Percentiles rank a stretch among this genome's conserved stretches.
Evolutionary conservation across 2,888 invertebrate genomes (phyloP).

Genomic region (Calameuta filiformis): DNA sequence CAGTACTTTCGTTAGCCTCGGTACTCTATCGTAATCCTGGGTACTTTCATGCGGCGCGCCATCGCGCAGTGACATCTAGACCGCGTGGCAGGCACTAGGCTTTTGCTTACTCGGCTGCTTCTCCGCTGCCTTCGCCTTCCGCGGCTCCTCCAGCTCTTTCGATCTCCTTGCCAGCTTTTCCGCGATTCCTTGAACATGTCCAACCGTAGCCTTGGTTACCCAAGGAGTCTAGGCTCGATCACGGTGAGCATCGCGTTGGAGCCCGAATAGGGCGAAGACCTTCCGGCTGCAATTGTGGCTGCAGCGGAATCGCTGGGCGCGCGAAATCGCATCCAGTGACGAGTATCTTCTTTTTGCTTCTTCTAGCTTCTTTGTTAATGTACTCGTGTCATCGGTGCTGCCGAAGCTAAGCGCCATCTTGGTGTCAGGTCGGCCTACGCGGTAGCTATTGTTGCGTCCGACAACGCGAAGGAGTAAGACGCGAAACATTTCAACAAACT

Average conservation of each 20-base stretch:
- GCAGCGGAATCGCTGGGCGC: background rate
- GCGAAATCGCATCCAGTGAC: background rate
- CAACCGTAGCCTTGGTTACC: too few species aligned
- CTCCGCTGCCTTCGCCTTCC: background rate
- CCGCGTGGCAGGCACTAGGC: background rate
- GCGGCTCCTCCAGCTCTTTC: background rate
- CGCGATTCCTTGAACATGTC: too few species aligned
- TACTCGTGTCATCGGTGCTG: background rate
- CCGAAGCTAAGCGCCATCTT: background rate
- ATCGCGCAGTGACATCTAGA: constrained; percentile 3
- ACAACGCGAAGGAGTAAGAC: too few species aligned
- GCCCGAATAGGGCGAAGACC: background rate
- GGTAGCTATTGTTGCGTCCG: background rate
- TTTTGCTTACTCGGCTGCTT: background rate
- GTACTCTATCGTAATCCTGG: too few species aligned
- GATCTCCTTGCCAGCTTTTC: too few species aligned
- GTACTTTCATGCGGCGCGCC: background rate
- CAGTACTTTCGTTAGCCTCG: too few species aligned
- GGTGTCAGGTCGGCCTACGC: background rate
- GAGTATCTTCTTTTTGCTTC: background rate
- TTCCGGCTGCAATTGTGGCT: background rate
- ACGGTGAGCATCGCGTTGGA: too few species aligned
- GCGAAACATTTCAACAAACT: too few species aligned
- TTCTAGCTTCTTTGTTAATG: background rate
- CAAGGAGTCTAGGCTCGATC: too few species aligned